These are phyloP conservation scores for Anodontia alba DNA, from an alignment of 2,888 invertebrate species.

Conservation along the genomic window DNA sequence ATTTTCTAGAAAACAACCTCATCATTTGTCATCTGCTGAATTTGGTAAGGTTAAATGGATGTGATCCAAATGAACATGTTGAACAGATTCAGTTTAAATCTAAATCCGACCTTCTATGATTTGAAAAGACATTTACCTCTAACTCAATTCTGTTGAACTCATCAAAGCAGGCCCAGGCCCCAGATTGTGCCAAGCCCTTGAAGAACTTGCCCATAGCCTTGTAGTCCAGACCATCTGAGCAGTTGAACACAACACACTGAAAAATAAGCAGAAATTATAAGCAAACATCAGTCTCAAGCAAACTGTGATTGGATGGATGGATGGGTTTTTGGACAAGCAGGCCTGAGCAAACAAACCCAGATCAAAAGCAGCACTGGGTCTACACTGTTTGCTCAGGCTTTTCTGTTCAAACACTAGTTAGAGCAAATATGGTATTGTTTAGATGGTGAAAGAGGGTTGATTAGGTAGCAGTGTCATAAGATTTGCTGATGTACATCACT, in stretches of 20 bases:
- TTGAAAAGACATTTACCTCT: slow-evolving; percentile 80
- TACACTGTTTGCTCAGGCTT: too few species aligned
- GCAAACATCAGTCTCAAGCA: background rate
- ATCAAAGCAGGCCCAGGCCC: slow-evolving; percentile 85
- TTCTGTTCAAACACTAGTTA: too few species aligned
- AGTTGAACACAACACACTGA: slow-evolving; percentile 85
- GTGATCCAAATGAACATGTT: background rate
- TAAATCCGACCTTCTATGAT: too few species aligned
- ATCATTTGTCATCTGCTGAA: too few species aligned
- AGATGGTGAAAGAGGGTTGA: too few species aligned
- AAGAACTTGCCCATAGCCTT: slow-evolving; percentile 85
- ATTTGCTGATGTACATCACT: too few species aligned
- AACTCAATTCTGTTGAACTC: slow-evolving; percentile 85
- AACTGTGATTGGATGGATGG: background rate
- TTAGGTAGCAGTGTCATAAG: too few species aligned
- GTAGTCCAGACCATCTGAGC: slow-evolving; percentile 85
- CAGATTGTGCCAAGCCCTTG: slow-evolving; percentile 84
- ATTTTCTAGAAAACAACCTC: too few species aligned
- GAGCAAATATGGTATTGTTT: too few species aligned
- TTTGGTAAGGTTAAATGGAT: too few species aligned
- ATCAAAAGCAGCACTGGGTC: too few species aligned
- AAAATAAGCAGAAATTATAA: slow-evolving; percentile 6
- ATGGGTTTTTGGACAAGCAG: background rate
- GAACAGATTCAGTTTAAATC: background rate
- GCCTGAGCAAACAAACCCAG: too few species aligned